These are phyloP conservation scores for Tiaroga cobitis DNA, from an alignment of 2,797 vertebrate genomes.

Conservation along the genomic window DNA sequence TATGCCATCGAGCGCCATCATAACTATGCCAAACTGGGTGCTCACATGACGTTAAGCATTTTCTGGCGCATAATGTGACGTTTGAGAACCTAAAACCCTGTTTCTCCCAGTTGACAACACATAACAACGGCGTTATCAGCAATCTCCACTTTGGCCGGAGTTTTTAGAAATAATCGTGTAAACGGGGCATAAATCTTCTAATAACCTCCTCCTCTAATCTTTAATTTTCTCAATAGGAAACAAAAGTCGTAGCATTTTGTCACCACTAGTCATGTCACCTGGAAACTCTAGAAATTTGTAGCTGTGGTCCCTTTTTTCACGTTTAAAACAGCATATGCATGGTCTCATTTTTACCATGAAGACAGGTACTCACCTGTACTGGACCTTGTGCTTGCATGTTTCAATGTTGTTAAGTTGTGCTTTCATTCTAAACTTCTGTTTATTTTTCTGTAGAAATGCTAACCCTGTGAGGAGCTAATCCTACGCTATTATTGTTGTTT, in stretches of 20 bases:
- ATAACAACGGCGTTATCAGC: no score
- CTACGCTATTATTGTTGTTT: conserved; percentile 18
- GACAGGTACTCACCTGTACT: not conserved
- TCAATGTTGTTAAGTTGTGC: not conserved
- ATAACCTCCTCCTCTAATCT: no score
- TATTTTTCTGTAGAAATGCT: conserved; percentile 20
- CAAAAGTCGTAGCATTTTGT: not conserved
- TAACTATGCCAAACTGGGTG: no score
- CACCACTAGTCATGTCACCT: not conserved
- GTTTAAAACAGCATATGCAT: not conserved
- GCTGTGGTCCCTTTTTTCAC: not conserved
- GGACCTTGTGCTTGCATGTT: conserved; percentile 1
- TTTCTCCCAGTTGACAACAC: no score
- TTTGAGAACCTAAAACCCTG: no score
- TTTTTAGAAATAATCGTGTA: no score
- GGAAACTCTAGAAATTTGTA: not conserved
- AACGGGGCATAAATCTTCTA: not conserved
- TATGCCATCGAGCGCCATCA: no score
- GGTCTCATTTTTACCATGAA: not conserved
- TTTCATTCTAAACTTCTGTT: not conserved
- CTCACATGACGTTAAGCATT: no score
- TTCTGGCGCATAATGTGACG: no score
- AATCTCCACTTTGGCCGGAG: no score
- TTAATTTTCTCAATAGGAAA: not conserved
- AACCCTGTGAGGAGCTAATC: conserved; percentile 24